Percentiles rank a stretch among this genome's conserved stretches.
Evolutionary conservation across 1,140 invertebrate species (phyloP).

Genomic region (Probaryconus sp.): DNA sequence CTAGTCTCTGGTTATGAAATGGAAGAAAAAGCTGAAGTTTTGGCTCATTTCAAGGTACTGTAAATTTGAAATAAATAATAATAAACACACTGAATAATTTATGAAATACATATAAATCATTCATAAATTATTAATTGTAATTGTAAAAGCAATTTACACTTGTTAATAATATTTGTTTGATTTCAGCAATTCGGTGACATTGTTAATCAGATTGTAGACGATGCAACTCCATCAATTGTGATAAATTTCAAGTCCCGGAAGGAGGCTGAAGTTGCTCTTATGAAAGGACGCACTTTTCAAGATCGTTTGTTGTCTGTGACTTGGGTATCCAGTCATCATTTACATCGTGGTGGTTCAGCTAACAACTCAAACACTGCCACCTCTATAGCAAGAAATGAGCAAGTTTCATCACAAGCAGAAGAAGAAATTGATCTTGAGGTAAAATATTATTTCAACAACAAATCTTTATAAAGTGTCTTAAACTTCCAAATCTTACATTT

Average conservation of each 20-base stretch:
- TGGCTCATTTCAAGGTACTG: slow-evolving; percentile 85
- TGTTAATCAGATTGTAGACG: slow-evolving; percentile 83
- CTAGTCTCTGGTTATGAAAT: slow-evolving; percentile 87
- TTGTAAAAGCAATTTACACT: too few species aligned
- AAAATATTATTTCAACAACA: too few species aligned
- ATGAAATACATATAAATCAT: too few species aligned
- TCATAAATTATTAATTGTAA: too few species aligned
- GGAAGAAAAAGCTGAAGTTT: slow-evolving; percentile 84
- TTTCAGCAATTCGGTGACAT: slow-evolving; percentile 86
- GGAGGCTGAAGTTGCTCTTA: slow-evolving; percentile 84
- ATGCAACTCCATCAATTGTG: slow-evolving; percentile 82
- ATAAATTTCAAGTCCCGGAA: slow-evolving; percentile 86
- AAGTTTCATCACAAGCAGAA: slow-evolving; percentile 68
- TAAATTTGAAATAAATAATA: too few species aligned
- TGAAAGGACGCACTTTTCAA: slow-evolving; percentile 83
- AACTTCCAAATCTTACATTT: too few species aligned
- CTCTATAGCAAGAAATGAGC: slow-evolving; percentile 69
- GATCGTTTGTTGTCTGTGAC: slow-evolving; percentile 78
- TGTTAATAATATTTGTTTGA: not conserved
- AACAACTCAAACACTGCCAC: slow-evolving; percentile 65
- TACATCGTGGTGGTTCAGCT: slow-evolving; percentile 72
- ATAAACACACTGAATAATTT: too few species aligned
- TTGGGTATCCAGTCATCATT: slow-evolving; percentile 75
- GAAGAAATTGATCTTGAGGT: slow-evolving; percentile 77
- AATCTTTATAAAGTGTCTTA: too few species aligned